These are phyloP conservation scores for Polypedilum pembai DNA, from an alignment of 1,140 invertebrate species.

Conservation along the genomic window DNA sequence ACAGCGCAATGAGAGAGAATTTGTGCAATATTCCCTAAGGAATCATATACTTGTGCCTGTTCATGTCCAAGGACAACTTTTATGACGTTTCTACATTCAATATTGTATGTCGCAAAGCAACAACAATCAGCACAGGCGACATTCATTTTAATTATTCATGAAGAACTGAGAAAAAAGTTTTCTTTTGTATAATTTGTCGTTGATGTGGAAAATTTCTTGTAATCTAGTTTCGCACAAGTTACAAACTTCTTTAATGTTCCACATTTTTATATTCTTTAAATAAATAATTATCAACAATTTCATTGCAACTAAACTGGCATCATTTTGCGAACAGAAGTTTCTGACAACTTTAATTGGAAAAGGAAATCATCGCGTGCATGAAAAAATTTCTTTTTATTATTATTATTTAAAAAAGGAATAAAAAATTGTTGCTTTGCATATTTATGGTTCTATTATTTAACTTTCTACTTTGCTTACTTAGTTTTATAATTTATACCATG, in stretches of 20 bases:
- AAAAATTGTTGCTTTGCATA: constrained; percentile 2
- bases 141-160: too few relatives aligned
- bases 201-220: neutral
- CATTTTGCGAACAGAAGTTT: constrained; percentile 4
- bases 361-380: neutral
- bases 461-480: too few relatives aligned
- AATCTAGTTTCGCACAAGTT: too few relatives aligned
- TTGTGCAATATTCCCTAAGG: neutral
- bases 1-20: neutral
- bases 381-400: neutral
- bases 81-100: neutral
- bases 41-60: neutral
- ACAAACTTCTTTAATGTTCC: too few relatives aligned
- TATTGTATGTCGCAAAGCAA: too few relatives aligned
- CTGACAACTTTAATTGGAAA: constrained; percentile 12
- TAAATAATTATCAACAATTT: neutral
- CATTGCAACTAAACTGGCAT: neutral
- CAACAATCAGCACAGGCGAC: too few relatives aligned
- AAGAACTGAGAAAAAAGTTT: too few relatives aligned
- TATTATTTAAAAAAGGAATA: neutral
- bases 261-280: neutral
- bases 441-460: too few relatives aligned
- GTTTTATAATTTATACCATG: too few relatives aligned
- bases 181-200: neutral
- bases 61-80: neutral